phyloP scores from a whole-genome alignment of 1,140 invertebrate genomes.

The Zelostemma sp. region DNA sequence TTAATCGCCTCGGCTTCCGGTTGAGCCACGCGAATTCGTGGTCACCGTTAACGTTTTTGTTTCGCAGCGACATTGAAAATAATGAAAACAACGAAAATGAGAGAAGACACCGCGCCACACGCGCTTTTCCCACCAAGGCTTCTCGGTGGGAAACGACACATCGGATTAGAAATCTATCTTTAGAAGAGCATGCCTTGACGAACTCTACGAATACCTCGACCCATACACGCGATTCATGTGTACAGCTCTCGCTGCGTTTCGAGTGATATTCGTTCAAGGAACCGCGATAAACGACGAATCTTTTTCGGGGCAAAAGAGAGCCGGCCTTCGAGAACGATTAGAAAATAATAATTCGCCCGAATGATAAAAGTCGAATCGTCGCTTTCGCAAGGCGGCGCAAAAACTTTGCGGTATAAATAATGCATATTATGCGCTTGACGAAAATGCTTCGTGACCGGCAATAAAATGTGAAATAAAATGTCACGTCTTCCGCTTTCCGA shows the following conservation, averaged over 20 bases:
- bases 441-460: too few species aligned
- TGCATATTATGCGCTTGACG: too few species aligned
- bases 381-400: too few species aligned
- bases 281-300: background rate
- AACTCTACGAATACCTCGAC: slow-evolving; percentile 39
- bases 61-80: slow-evolving; percentile 29
- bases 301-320: too few species aligned
- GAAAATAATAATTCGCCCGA: too few species aligned
- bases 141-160: slow-evolving; percentile 31
- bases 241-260: slow-evolving; percentile 17
- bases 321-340: too few species aligned
- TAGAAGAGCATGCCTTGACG: slow-evolving; percentile 48
- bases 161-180: slow-evolving; percentile 49
- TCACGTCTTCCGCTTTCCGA: background rate
- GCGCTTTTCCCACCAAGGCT: slow-evolving; percentile 3
- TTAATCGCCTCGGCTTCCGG: too few species aligned
- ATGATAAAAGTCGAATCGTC: too few species aligned
- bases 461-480: background rate
- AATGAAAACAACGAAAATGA: slow-evolving; percentile 30
- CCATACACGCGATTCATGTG: slow-evolving; percentile 30
- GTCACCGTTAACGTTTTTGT: too few species aligned
- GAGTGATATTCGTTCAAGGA: slow-evolving; percentile 11
- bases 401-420: too few species aligned
- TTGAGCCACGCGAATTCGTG: too few species aligned
- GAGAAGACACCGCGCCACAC: slow-evolving; percentile 1